phyloP scores from a whole-genome alignment of 1,140 invertebrate species.

The Drosophila punjabiensis region DNA sequence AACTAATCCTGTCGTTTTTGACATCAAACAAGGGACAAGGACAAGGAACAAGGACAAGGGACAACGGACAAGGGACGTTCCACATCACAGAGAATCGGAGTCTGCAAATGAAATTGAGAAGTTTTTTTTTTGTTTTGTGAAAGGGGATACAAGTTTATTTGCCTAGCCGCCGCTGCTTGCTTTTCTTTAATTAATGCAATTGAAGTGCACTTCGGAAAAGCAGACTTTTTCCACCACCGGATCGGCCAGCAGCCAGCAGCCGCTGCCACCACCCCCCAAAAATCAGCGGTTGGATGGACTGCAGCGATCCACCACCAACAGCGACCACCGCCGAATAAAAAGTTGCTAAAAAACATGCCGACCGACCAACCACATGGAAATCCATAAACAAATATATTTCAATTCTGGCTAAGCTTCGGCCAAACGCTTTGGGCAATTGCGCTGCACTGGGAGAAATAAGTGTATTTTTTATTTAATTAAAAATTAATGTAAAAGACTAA shows the following conservation, averaged over 20 bases:
- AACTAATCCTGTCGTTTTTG: slow-evolving; percentile 30
- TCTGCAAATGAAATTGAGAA: slow-evolving; percentile 40
- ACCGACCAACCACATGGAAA: slow-evolving; percentile 65
- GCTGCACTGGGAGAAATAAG: slow-evolving; percentile 9
- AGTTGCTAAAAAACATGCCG: slow-evolving; percentile 27
- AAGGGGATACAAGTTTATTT: slow-evolving; percentile 44
- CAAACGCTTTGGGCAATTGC: slow-evolving; percentile 21
- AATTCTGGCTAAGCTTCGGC: slow-evolving; percentile 36
- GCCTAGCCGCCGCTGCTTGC: slow-evolving; percentile 36
- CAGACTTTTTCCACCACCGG: slow-evolving; percentile 63
- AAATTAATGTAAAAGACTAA: no score
- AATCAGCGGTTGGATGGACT: slow-evolving; percentile 11
- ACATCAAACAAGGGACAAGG: slow-evolving; percentile 33
- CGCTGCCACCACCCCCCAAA: slow-evolving; percentile 16
- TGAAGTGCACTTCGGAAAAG: slow-evolving; percentile 74
- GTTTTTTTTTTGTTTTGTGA: slow-evolving; percentile 15
- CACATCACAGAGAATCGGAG: slow-evolving; percentile 29
- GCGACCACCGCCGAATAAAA: slow-evolving; percentile 13
- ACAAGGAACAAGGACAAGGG: slow-evolving; percentile 1
- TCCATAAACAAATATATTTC: slow-evolving; percentile 62
- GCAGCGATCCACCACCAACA: slow-evolving; percentile 30
- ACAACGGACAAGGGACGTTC: slow-evolving; percentile 19
- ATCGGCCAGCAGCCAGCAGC: not conserved
- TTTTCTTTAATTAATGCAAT: slow-evolving; percentile 76
- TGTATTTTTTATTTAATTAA: no score